Percentiles rank a stretch among this genome's conserved stretches.
phyloP scores from a whole-genome alignment of 2,113 vertebrate genomes.

The Tiliqua scincoides region DNA sequence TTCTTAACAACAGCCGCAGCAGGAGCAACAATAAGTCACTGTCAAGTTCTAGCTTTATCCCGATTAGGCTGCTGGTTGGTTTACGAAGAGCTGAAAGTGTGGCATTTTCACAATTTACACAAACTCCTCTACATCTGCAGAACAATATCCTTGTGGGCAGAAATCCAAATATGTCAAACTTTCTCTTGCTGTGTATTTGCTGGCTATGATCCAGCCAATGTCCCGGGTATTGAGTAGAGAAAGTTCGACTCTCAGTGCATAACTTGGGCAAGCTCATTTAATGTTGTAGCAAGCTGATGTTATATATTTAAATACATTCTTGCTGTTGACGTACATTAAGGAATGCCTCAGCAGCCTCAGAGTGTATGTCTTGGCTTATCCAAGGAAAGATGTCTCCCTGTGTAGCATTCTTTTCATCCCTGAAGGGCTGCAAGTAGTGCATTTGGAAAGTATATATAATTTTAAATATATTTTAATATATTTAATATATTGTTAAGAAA shows the following conservation, averaged over 20 bases:
- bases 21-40: neutral
- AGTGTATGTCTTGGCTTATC: conserved; percentile 9
- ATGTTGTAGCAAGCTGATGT: neutral
- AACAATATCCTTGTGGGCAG: neutral
- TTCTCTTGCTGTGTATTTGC: neutral
- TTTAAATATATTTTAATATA: conserved; percentile 66
- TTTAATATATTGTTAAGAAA: conserved; percentile 63
- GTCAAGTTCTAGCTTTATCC: neutral
- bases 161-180: neutral
- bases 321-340: neutral
- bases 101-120: neutral
- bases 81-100: neutral
- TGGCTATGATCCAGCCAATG: too few species aligned
- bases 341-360: neutral
- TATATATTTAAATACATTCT: conserved; percentile 12
- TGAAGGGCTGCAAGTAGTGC: neutral
- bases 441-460: conserved; percentile 43
- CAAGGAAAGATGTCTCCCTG: conserved; percentile 16
- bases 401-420: conserved; percentile 42
- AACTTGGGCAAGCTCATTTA: neutral
- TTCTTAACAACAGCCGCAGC: neutral
- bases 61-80: neutral
- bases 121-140: neutral
- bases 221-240: too few species aligned
- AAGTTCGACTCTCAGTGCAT: too few species aligned